Conservation (phyloP, 2,113 vertebrate species). For the Romanogobio albipinnatus region DNA sequence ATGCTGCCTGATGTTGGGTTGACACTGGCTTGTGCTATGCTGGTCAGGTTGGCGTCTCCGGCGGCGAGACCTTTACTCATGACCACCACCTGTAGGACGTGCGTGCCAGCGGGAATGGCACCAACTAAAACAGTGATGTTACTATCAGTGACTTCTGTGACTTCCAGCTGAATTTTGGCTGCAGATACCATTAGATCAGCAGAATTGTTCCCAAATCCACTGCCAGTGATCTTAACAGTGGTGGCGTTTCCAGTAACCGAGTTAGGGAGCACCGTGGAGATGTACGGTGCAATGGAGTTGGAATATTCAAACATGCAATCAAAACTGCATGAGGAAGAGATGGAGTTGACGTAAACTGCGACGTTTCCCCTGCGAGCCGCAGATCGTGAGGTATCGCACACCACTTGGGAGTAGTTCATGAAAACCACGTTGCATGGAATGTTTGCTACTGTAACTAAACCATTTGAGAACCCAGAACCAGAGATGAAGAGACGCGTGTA, state of each 20-base stretch:
- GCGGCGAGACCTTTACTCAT: constrained; percentile 77
- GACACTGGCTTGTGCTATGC: constrained; percentile 68
- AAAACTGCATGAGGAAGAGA: constrained; percentile 72
- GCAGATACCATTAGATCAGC: constrained; percentile 69
- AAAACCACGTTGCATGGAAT: constrained; percentile 69
- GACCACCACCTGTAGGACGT: constrained; percentile 75
- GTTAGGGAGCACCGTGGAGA: constrained; percentile 68
- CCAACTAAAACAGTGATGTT: constrained; percentile 64
- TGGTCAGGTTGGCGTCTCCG: constrained; percentile 70
- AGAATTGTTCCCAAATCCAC: constrained; percentile 72
- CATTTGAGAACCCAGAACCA: constrained; percentile 79
- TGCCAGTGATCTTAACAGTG: constrained; percentile 71
- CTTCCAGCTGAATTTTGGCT: constrained; percentile 58
- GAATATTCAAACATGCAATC: constrained; percentile 80
- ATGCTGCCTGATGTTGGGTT: constrained; percentile 75
- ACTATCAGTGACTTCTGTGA: constrained; percentile 63
- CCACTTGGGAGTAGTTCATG: constrained; percentile 75
- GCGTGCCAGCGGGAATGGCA: constrained; percentile 73
- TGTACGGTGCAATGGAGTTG: constrained; percentile 53
- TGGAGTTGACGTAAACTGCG: constrained; percentile 53
- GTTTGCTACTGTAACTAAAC: constrained; percentile 63
- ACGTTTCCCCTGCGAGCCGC: constrained; percentile 57
- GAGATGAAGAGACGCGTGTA: constrained; percentile 73
- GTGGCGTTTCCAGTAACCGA: constrained; percentile 56
- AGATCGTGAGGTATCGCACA: constrained; percentile 78